A percentile compares a stretch with the other conserved stretches of the same genome.
phyloP scores from a whole-genome alignment of 2,797 vertebrate species.

The Sciaenops ocellatus region DNA sequence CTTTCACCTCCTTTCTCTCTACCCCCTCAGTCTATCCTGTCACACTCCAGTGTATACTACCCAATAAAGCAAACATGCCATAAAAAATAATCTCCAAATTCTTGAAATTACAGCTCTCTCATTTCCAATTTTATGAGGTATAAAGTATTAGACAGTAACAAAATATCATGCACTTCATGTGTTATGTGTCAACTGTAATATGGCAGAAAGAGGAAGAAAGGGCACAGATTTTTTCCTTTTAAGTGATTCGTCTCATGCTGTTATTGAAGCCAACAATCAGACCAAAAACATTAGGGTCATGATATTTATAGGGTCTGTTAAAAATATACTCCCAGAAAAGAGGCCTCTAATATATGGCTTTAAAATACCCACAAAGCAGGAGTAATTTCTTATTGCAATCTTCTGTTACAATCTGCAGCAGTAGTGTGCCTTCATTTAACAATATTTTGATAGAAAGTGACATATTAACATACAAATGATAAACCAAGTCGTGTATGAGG shows the following conservation, averaged over 20 bases:
- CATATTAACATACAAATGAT: not conserved
- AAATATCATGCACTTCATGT: slow-evolving; percentile 64
- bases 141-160: slow-evolving; percentile 60
- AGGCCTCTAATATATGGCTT: not conserved
- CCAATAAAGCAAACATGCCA: slow-evolving; percentile 72
- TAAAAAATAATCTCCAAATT: slow-evolving; percentile 72
- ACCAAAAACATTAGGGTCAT: slow-evolving; percentile 41
- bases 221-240: slow-evolving; percentile 33
- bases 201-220: slow-evolving; percentile 37
- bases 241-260: slow-evolving; percentile 49
- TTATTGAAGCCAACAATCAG: slow-evolving; percentile 48
- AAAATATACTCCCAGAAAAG: slow-evolving; percentile 19
- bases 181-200: slow-evolving; percentile 46
- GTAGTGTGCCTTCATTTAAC: not conserved
- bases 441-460: not conserved
- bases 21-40: slow-evolving; percentile 42
- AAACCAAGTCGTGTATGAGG: slow-evolving; percentile 12
- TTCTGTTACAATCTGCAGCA: not conserved
- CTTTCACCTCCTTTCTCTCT: slow-evolving; percentile 50
- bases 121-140: slow-evolving; percentile 65
- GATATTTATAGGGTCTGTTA: slow-evolving; percentile 44
- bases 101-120: slow-evolving; percentile 66
- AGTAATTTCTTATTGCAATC: slow-evolving; percentile 13
- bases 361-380: not conserved
- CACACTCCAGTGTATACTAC: slow-evolving; percentile 64